Conservation (phyloP, 2,797 vertebrate genomes). For the Brotula barbata region DNA sequence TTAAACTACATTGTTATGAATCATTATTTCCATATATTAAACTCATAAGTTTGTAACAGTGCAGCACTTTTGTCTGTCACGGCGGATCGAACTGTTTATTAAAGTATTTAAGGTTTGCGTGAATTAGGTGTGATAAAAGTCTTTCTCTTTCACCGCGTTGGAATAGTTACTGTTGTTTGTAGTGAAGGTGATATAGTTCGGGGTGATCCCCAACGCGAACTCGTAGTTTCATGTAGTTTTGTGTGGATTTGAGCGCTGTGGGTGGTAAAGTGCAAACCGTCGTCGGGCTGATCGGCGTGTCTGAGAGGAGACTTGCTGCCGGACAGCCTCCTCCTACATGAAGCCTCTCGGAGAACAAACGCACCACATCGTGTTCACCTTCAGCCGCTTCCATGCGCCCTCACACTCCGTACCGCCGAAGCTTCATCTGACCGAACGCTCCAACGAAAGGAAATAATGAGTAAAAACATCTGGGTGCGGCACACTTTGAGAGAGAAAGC, state of each 20-base stretch:
- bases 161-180: background rate
- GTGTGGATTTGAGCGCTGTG: no score
- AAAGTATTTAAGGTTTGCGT: background rate
- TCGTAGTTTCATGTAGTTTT: background rate
- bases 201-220: no score
- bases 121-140: background rate
- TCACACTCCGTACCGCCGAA: constrained; percentile 4
- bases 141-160: background rate
- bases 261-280: constrained; percentile 32
- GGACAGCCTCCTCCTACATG: constrained; percentile 40
- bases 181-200: no score
- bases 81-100: background rate
- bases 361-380: constrained; percentile 23
- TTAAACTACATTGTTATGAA: background rate
- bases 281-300: constrained; percentile 12
- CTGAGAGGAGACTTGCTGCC: constrained; percentile 47
- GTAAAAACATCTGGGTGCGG: constrained; percentile 70
- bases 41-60: background rate
- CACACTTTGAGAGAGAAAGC: constrained; percentile 46
- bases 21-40: background rate
- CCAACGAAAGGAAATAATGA: constrained; percentile 49
- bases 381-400: constrained; percentile 32
- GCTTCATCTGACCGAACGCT: constrained; percentile 8
- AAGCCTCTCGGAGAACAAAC: constrained; percentile 52
- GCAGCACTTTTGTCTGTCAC: background rate